Conservation (phyloP, 2,797 vertebrate genomes). For the Oreochromis mossambicus region DNA sequence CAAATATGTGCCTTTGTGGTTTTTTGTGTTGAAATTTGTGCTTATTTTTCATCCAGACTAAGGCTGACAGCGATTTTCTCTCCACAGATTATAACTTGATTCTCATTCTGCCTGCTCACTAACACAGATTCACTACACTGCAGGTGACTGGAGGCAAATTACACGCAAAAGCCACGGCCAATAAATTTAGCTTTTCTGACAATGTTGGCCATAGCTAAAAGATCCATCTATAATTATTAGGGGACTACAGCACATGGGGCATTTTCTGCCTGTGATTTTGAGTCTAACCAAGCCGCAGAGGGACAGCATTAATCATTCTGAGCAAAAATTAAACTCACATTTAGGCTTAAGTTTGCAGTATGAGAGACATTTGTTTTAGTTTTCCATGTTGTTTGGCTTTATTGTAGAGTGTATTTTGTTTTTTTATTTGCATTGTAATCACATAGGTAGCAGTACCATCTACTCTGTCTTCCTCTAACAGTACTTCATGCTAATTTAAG, state of each 20-base stretch:
- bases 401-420: background rate
- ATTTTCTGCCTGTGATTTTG: constrained; percentile 10
- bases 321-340: background rate
- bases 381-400: background rate
- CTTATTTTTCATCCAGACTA: background rate
- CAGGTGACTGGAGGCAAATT: constrained; percentile 10
- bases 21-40: background rate
- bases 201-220: background rate
- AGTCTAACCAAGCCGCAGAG: background rate
- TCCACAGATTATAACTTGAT: background rate
- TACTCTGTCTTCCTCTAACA: background rate
- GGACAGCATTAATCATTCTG: background rate
- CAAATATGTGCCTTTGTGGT: background rate
- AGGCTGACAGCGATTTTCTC: background rate
- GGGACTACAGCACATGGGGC: background rate
- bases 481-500: background rate
- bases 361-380: background rate
- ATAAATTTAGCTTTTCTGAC: background rate
- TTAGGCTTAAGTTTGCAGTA: background rate
- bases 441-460: background rate
- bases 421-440: background rate
- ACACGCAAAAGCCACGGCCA: background rate
- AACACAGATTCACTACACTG: background rate
- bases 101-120: background rate
- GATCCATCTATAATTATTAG: constrained; percentile 15